Evolutionary conservation across 2,888 invertebrate species (phyloP).

Genomic region (Thymelicus sylvestris): DNA sequence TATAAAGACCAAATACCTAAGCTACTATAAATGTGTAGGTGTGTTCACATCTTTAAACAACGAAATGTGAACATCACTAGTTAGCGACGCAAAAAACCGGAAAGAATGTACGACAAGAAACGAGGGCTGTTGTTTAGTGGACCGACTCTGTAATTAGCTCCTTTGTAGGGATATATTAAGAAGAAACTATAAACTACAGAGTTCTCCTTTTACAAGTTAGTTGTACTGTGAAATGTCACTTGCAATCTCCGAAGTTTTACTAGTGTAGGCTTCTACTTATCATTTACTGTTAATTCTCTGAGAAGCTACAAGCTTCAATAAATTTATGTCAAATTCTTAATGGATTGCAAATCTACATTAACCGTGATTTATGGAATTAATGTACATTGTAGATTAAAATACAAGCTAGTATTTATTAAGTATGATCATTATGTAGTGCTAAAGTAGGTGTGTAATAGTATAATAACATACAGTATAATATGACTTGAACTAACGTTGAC

Average conservation of each 20-base stretch:
- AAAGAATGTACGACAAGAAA: conserved; percentile 27
- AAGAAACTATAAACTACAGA: conserved; percentile 37
- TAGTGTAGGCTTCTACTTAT: conserved; percentile 26
- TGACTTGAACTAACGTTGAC: too few relatives aligned
- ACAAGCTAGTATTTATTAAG: too few relatives aligned
- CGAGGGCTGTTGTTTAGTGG: conserved; percentile 26
- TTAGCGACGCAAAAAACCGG: conserved; percentile 24
- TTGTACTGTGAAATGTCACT: conserved; percentile 32
- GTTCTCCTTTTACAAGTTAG: conserved; percentile 34
- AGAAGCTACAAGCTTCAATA: conserved; percentile 19
- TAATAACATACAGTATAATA: too few relatives aligned
- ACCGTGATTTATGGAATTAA: too few relatives aligned
- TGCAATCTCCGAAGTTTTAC: conserved; percentile 29
- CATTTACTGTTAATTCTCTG: conserved; percentile 30
- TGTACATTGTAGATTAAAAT: too few relatives aligned
- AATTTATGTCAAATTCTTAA: not conserved
- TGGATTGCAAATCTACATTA: too few relatives aligned
- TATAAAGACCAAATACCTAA: too few relatives aligned
- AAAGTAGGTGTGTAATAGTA: too few relatives aligned
- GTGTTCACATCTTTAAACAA: conserved; percentile 3
- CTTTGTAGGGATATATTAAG: conserved; percentile 32
- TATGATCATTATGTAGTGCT: too few relatives aligned
- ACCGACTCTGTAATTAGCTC: conserved; percentile 33
- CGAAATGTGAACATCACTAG: conserved; percentile 8
- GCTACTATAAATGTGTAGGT: too few relatives aligned